Percentiles rank a stretch among this genome's conserved stretches.
phyloP scores from a whole-genome alignment of 2,113 vertebrate genomes.

The Myanophis thanlyinensis region DNA sequence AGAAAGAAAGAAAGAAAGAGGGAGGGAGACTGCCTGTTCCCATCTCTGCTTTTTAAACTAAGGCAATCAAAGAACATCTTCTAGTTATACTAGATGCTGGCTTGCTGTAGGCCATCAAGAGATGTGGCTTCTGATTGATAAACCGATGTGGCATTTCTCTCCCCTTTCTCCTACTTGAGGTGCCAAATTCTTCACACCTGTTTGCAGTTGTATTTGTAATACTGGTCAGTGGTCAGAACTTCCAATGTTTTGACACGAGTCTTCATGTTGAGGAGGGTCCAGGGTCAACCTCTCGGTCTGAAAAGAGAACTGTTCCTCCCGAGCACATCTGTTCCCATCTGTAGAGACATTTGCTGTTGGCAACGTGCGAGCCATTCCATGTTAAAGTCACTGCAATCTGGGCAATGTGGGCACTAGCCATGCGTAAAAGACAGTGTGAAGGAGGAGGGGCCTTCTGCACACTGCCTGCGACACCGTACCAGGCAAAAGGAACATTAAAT shows the following conservation, averaged over 20 bases:
- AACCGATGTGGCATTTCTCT: background rate
- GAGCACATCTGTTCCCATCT: background rate
- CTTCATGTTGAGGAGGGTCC: background rate
- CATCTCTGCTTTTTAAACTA: background rate
- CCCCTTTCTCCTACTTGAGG: background rate
- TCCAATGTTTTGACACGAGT: background rate
- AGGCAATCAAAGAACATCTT: background rate
- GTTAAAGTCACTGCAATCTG: slow-evolving; percentile 55
- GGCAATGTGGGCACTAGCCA: slow-evolving; percentile 68
- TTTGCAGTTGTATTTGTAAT: background rate
- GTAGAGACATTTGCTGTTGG: background rate
- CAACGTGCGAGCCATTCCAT: slow-evolving; percentile 64
- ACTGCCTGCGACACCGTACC: slow-evolving; percentile 59
- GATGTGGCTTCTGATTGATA: background rate
- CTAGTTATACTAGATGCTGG: background rate
- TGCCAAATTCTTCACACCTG: background rate
- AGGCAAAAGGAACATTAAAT: slow-evolving; percentile 66
- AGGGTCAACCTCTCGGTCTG: background rate
- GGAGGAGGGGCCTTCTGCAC: slow-evolving; percentile 31
- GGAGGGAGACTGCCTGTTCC: background rate
- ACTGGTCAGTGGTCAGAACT: background rate
- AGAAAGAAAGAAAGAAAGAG: background rate
- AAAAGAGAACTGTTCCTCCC: background rate
- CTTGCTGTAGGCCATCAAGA: background rate
- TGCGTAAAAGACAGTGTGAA: slow-evolving; percentile 62